Base-by-base conservation (phyloP, 1,140 invertebrate species). In the Pollicipes pollicipes region DNA sequence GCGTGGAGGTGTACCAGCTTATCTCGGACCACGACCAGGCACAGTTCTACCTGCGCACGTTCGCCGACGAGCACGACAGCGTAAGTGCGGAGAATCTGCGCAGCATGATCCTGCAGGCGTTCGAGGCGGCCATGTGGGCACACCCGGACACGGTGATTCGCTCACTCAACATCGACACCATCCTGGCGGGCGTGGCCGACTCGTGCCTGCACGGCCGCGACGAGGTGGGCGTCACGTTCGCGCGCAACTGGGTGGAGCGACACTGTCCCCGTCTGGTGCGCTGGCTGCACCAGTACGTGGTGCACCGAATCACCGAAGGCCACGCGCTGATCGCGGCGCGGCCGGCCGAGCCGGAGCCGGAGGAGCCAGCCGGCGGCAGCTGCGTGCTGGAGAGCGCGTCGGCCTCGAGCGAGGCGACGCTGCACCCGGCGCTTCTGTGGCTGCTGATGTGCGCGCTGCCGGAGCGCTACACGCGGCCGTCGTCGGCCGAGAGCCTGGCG, bases 161-260 rank as follows among this genome's bases (percentile, higher is more conserved):
- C n/a, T 28, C 27, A 10, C 28, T 29, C 3, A 10, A 27, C n/a
- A n/a, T 66, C 10, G 64, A 66, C 28, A 29, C n/a, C 10, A 66
- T 66, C 17, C 64, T 66, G 3, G 28, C n/a, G 8, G 64, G 27
- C 64, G 64, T 66, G 27, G 64, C 64, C 64, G 64, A 66, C 10
- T 66, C 64, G 63, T 10, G 8, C 4, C 21, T 91, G 80, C 88
- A 91, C 77, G 85, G 85, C 30, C 90, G 91, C 80, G 83, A 86
- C 67, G 82, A 80, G 64, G 82, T 93, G 72, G 90, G 88, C 31
- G 80, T 85, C 0, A 85, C 85, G 73, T 93, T 85, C 76, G 84
- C 91, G 30, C 84, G 85, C 37, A 88, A 90, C 77, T 93, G 90
- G 90, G 81, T 92, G 26, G 83, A 85, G 73, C 83, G 86, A 73